Percentiles rank a stretch among this genome's conserved stretches.
These are phyloP conservation scores for Plebejus anna DNA, from an alignment of 2,888 invertebrate species.

Conservation along the genomic window DNA sequence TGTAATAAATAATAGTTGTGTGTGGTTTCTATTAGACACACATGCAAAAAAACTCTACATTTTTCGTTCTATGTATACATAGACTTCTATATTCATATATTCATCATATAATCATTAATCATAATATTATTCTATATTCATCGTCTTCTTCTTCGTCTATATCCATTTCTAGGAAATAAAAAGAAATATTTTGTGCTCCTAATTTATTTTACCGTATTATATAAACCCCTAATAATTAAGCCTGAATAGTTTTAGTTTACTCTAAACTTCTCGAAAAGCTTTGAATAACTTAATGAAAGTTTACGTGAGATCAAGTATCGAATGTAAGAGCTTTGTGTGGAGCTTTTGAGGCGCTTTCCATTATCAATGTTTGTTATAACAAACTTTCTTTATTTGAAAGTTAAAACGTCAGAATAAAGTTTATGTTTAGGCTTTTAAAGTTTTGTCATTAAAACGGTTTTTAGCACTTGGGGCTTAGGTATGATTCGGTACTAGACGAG, in stretches of 20 bases:
- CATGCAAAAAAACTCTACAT: too few species aligned
- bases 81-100: too few species aligned
- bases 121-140: too few species aligned
- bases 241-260: neutral
- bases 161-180: neutral
- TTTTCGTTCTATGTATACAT: too few species aligned
- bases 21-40: too few species aligned
- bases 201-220: neutral
- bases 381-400: constrained; percentile 1
- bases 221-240: neutral
- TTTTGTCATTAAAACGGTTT: neutral
- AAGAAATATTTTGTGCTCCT: neutral
- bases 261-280: neutral
- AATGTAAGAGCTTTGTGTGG: neutral
- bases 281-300: constrained; percentile 15
- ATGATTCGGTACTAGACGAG: too few species aligned
- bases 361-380: constrained; percentile 5
- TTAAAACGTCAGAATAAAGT: neutral
- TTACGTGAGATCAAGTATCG: constrained; percentile 7
- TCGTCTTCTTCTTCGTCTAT: too few species aligned
- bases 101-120: too few species aligned
- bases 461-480: neutral
- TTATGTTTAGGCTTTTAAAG: neutral
- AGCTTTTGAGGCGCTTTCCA: neutral
- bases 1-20: too few species aligned